A percentile compares a stretch with the other conserved stretches of the same genome.
Conservation (phyloP, 2,113 vertebrate species). For the Pteronura brasiliensis region DNA sequence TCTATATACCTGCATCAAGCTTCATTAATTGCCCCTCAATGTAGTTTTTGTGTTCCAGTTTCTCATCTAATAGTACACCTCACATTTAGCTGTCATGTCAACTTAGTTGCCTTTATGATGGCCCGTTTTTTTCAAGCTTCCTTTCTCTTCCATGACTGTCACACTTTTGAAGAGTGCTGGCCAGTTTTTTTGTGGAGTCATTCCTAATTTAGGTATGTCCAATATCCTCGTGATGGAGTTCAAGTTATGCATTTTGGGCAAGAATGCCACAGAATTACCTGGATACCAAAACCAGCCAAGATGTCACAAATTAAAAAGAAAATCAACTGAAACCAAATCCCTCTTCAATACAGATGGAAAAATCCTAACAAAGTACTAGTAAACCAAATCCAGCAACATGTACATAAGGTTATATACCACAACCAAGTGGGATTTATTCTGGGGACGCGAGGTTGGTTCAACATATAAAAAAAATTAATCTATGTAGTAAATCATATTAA, state of each 20-base stretch:
- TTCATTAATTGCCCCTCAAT: neutral
- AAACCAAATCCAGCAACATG: neutral
- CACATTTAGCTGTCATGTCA: neutral
- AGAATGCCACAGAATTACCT: neutral
- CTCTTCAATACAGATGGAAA: neutral
- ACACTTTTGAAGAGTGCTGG: neutral
- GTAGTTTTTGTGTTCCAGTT: neutral
- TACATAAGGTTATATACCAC: neutral
- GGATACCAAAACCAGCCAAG: neutral
- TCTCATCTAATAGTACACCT: neutral
- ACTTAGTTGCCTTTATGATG: neutral
- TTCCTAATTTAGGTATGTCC: neutral
- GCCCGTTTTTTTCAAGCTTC: neutral
- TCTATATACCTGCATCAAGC: neutral
- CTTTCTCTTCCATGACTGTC: neutral
- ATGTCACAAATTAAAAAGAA: neutral
- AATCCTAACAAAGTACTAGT: neutral
- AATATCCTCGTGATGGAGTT: neutral
- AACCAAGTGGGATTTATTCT: neutral
- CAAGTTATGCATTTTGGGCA: neutral
- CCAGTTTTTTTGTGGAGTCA: neutral
- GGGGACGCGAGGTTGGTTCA: neutral
- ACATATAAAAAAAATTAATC: neutral
- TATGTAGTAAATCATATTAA: neutral
- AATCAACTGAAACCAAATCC: neutral